Conservation (phyloP, 2,888 invertebrate species). For the Lymantria dispar region DNA sequence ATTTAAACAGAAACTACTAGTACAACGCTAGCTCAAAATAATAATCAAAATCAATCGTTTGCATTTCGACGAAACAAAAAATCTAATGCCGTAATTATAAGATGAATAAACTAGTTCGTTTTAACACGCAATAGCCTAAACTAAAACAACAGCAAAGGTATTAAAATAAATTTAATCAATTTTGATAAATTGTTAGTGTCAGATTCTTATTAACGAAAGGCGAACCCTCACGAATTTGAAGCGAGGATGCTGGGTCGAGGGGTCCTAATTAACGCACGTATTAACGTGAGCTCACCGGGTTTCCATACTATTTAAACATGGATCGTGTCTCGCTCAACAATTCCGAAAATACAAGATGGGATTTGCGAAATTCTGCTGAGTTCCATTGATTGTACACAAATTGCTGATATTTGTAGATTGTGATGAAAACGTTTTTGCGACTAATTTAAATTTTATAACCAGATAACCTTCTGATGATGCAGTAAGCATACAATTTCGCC, state of each 20-base stretch:
- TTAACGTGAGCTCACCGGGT: slow-evolving; percentile 36
- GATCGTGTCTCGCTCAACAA: slow-evolving; percentile 26
- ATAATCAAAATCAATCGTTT: no score
- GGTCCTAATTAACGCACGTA: slow-evolving; percentile 43
- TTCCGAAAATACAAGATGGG: slow-evolving; percentile 20
- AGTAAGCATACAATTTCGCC: no score
- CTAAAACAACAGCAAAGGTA: slow-evolving; percentile 15
- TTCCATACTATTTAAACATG: slow-evolving; percentile 36
- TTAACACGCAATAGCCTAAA: background rate
- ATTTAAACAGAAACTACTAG: no score
- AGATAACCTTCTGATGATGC: no score
- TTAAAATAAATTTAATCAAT: slow-evolving; percentile 30
- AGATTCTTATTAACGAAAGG: slow-evolving; percentile 33
- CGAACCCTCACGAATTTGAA: slow-evolving; percentile 28
- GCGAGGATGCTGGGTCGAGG: slow-evolving; percentile 19
- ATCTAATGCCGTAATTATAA: background rate
- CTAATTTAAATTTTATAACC: no score
- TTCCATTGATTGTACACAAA: slow-evolving; percentile 2
- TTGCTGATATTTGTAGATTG: no score
- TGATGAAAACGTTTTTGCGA: no score
- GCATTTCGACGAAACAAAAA: no score
- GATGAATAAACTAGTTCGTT: background rate
- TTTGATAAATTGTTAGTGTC: slow-evolving; percentile 32
- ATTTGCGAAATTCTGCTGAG: background rate
- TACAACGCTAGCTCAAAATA: no score